A percentile compares a stretch with the other conserved stretches of the same genome.
Evolutionary conservation across 2,888 invertebrate species (phyloP).

Genomic region (Digitonthophagus gazella): DNA sequence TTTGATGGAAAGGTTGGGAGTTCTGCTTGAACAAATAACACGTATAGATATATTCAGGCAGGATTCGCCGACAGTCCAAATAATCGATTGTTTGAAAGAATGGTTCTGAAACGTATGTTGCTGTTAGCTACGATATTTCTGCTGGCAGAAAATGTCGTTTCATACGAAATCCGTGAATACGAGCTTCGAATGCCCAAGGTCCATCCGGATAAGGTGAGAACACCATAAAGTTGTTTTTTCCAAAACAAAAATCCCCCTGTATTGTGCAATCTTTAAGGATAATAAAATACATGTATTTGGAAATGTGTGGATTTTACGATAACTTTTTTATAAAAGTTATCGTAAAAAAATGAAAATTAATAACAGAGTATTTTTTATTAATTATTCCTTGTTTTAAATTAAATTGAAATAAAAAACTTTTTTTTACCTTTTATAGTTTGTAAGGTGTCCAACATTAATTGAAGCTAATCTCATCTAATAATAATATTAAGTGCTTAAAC

Average conservation of each 20-base stretch:
- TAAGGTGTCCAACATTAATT: background rate
- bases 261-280: background rate
- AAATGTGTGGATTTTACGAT: background rate
- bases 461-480: background rate
- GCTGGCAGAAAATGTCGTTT: slow-evolving; percentile 8
- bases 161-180: slow-evolving; percentile 56
- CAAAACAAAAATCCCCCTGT: slow-evolving; percentile 16
- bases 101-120: slow-evolving; percentile 47
- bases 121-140: slow-evolving; percentile 29
- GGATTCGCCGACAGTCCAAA: background rate
- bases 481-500: background rate
- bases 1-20: no score
- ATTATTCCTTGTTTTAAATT: no score
- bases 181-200: slow-evolving; percentile 82
- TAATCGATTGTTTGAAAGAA: slow-evolving; percentile 35
- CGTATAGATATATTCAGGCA: background rate
- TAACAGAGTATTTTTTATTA: no score
- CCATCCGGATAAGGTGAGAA: slow-evolving; percentile 71
- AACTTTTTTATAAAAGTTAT: background rate
- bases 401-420: background rate
- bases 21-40: background rate
- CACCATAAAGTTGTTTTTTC: slow-evolving; percentile 28
- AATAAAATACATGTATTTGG: background rate
- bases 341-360: no score
- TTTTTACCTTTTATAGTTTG: no score